Base-by-base conservation (phyloP, 2,113 vertebrate genomes). In the Eulemur macaco region DNA sequence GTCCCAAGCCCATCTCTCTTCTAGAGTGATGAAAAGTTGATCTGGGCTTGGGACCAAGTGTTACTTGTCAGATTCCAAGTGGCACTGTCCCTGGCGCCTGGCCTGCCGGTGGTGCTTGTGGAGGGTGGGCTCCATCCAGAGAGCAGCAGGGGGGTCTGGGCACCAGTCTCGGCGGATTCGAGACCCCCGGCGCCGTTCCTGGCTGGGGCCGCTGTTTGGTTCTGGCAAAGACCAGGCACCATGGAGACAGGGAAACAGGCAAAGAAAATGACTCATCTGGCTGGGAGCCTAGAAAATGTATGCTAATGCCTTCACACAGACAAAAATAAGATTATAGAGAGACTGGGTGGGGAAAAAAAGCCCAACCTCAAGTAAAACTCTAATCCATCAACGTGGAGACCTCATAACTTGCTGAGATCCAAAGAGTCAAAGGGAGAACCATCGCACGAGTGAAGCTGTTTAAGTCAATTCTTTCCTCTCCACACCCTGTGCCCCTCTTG, bases 221-320 rank as follows among this genome's bases (percentile, higher is more conserved):
- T 84, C 94, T 71, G 86, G 87, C 93, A n/a, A 54, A 89, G 76
- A 63, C 47, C 20, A 25, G 50, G 23, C 76, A 71, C 89, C 95
- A 78, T 50, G 58, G 94, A 92, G 91, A 98, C 8, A 0, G 25
- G 60, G 25, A 80, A 95, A 83, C 39, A 80, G 83, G 34, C 29
- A 58, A 80, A 64, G 73, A 95, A 88, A 83, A 96, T 96, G 94
- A 97, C 42, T 95, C 94, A 68, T 45, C 84, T 96, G 95, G 96
- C 95, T 42, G 3, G 0, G 37, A 66, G 95, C 96, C 97, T 88
- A 94, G 92, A 84, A 93, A 78, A 92, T 64, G 54, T n/a, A 89
- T 42, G 80, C 64, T 50, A 37, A 86, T 63, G 64, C 47, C 83
- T 96, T 92, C 68, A 31, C 34, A 25, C 63, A 85, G 91, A 92